These are phyloP conservation scores for Aleadryas rufinucha DNA, from an alignment of 2,113 vertebrate genomes.

Conservation along the genomic window DNA sequence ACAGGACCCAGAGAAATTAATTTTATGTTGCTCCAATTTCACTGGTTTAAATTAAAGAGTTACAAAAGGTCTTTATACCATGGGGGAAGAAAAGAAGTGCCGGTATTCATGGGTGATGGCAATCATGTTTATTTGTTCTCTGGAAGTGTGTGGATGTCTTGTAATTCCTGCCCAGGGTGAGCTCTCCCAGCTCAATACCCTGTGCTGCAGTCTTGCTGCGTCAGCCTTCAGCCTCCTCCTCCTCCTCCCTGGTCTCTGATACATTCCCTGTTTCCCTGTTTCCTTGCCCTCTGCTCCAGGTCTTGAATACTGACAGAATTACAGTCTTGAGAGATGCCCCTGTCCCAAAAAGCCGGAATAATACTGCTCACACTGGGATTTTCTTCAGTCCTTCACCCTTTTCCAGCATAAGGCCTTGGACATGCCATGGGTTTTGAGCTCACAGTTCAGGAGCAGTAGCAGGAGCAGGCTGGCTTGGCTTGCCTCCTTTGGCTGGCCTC, in stretches of 20 bases:
- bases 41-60: conserved; percentile 43
- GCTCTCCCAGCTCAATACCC: not conserved
- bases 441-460: not conserved
- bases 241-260: not conserved
- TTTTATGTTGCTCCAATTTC: conserved; percentile 45
- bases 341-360: not conserved
- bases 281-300: not conserved
- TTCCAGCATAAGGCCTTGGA: not conserved
- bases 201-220: not conserved
- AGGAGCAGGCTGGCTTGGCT: not conserved
- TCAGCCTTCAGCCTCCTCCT: not conserved
- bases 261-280: not conserved
- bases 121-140: not conserved
- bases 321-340: not conserved
- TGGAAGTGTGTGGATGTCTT: not conserved
- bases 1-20: conserved; percentile 48
- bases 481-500: not conserved
- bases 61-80: not conserved
- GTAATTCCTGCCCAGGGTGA: not conserved
- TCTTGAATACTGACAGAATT: accelerated
- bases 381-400: not conserved
- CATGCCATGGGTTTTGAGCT: not conserved
- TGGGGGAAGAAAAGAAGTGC: not conserved
- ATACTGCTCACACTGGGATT: accelerated
- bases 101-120: not conserved